Evolutionary conservation across 2,888 invertebrate species (phyloP).

Genomic region (Sympetrum striolatum): DNA sequence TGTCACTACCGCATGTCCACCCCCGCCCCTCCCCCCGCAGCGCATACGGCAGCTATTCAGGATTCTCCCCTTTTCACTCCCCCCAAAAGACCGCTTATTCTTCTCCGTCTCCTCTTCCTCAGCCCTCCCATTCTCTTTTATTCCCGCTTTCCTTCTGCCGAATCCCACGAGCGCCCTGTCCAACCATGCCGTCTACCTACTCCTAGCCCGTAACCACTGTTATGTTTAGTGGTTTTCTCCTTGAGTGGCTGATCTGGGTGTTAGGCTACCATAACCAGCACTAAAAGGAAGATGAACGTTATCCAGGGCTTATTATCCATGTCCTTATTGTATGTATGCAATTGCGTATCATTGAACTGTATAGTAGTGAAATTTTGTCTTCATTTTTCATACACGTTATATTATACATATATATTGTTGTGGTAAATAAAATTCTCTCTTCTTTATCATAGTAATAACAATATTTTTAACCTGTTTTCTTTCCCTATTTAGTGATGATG

Average conservation of each 20-base stretch:
- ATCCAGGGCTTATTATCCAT: not conserved
- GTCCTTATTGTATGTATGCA: too few species aligned
- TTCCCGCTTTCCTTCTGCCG: not conserved
- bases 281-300: not conserved
- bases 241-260: not conserved
- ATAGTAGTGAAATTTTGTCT: too few species aligned
- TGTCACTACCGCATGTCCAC: slow-evolving; percentile 18
- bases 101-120: not conserved
- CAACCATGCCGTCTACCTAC: not conserved
- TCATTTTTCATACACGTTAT: too few species aligned
- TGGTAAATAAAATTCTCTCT: too few species aligned
- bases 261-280: not conserved
- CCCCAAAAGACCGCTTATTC: not conserved
- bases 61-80: not conserved
- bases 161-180: not conserved
- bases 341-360: too few species aligned
- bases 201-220: not conserved
- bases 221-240: not conserved
- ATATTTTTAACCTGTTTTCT: too few species aligned
- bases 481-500: too few species aligned
- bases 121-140: not conserved
- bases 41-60: slow-evolving; percentile 10
- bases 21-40: not conserved
- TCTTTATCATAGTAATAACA: too few species aligned
- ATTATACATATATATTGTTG: too few species aligned